These are phyloP conservation scores for Percopsis omiscomaycus DNA, from an alignment of 2,797 vertebrate species.

Conservation along the genomic window DNA sequence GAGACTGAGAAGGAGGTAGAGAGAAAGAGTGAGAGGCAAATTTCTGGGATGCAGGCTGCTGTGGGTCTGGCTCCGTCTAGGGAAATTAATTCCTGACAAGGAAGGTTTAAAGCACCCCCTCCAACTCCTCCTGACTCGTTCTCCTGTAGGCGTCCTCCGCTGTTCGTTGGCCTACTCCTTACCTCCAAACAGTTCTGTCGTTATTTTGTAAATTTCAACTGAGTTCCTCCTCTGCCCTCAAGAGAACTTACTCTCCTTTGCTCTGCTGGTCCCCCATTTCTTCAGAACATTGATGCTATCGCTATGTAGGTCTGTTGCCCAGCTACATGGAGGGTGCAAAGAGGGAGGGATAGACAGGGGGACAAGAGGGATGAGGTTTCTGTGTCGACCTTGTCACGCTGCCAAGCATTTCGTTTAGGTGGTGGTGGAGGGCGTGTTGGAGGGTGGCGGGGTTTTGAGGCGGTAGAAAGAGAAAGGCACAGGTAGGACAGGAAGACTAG, in stretches of 20 bases:
- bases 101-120: conserved; percentile 36
- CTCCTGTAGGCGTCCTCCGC: too few relatives aligned
- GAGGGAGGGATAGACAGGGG: conserved; percentile 34
- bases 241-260: too few relatives aligned
- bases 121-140: neutral
- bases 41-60: conserved; percentile 31
- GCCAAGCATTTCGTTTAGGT: conserved; percentile 39
- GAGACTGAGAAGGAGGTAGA: conserved; percentile 16
- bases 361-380: conserved; percentile 32
- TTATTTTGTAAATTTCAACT: too few relatives aligned
- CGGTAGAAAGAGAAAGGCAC: conserved; percentile 1
- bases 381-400: conserved; percentile 56
- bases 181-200: too few relatives aligned
- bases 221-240: too few relatives aligned
- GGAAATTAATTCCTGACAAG: conserved; percentile 32
- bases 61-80: conserved; percentile 33
- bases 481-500: conserved; percentile 2
- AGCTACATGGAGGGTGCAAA: conserved; percentile 41
- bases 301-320: conserved; percentile 26
- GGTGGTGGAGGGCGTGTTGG: conserved; percentile 14
- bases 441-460: conserved; percentile 11
- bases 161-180: too few relatives aligned
- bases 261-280: too few relatives aligned
- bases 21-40: conserved; percentile 16
- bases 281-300: too few relatives aligned